phyloP scores from a whole-genome alignment of 2,888 invertebrate species.

The Theodoxus fluviatilis region DNA sequence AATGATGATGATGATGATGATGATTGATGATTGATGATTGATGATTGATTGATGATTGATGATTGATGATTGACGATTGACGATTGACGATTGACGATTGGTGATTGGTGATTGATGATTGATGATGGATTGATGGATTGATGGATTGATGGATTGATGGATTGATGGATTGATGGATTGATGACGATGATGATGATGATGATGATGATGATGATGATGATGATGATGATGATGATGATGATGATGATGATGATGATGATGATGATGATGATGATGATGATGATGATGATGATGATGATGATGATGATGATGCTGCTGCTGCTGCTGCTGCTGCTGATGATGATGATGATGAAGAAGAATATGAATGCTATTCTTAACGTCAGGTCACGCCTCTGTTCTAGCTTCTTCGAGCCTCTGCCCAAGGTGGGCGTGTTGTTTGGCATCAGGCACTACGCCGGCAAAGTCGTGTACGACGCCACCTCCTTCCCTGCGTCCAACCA shows the following conservation, averaged over 20 bases:
- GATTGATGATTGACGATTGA: too few relatives aligned
- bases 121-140: too few relatives aligned
- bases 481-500: conserved; percentile 91
- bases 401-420: conserved; percentile 78
- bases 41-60: too few relatives aligned
- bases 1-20: too few relatives aligned
- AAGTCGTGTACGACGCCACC: conserved; percentile 86
- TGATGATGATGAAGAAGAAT: conserved; percentile 19
- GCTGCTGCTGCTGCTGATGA: conserved; percentile 19
- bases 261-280: conserved; percentile 23
- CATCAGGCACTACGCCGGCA: conserved; percentile 88
- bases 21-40: too few relatives aligned
- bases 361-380: too few relatives aligned
- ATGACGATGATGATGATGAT: conserved; percentile 9
- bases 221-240: conserved; percentile 17
- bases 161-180: too few relatives aligned
- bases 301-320: conserved; percentile 20
- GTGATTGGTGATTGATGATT: too few relatives aligned
- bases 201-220: conserved; percentile 16
- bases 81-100: too few relatives aligned
- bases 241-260: conserved; percentile 23
- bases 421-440: conserved; percentile 73
- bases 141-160: too few relatives aligned
- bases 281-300: conserved; percentile 22
- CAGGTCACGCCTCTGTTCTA: too few relatives aligned